These are phyloP conservation scores for Mythimna albipuncta DNA, from an alignment of 2,888 invertebrate species.

Conservation along the genomic window DNA sequence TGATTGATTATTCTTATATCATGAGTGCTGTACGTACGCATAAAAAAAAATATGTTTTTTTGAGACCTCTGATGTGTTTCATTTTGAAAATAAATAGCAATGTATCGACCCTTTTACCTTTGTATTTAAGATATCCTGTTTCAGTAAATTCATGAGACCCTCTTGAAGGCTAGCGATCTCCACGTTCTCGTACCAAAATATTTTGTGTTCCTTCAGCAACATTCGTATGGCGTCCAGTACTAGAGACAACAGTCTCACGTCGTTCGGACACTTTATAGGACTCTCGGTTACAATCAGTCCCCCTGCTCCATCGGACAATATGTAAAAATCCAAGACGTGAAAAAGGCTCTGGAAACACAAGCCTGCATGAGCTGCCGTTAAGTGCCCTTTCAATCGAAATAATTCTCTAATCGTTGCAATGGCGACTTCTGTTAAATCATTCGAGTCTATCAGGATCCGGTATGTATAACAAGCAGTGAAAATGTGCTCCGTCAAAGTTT, in stretches of 20 bases:
- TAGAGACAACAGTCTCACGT: conserved; percentile 65
- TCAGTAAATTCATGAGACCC: conserved; percentile 69
- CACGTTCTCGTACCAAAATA: conserved; percentile 73
- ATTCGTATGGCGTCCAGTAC: conserved; percentile 68
- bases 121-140: conserved; percentile 63
- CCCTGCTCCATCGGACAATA: conserved; percentile 65
- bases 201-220: conserved; percentile 71
- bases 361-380: conserved; percentile 70
- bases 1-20: neutral
- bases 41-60: neutral
- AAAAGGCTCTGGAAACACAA: conserved; percentile 69
- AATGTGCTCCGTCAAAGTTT: conserved; percentile 66
- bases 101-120: conserved; percentile 57
- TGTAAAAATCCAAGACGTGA: conserved; percentile 67
- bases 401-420: conserved; percentile 64
- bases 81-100: neutral
- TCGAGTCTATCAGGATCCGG: conserved; percentile 52
- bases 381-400: conserved; percentile 64
- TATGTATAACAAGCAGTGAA: conserved; percentile 61
- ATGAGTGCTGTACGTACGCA: neutral
- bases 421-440: conserved; percentile 53
- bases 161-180: conserved; percentile 72
- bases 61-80: neutral
- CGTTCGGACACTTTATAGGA: conserved; percentile 62
- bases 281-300: conserved; percentile 61